A percentile compares a stretch with the other conserved stretches of the same genome.
These are phyloP conservation scores for Hypolimnas misippus DNA, from an alignment of 2,888 invertebrate species.

Conservation along the genomic window DNA sequence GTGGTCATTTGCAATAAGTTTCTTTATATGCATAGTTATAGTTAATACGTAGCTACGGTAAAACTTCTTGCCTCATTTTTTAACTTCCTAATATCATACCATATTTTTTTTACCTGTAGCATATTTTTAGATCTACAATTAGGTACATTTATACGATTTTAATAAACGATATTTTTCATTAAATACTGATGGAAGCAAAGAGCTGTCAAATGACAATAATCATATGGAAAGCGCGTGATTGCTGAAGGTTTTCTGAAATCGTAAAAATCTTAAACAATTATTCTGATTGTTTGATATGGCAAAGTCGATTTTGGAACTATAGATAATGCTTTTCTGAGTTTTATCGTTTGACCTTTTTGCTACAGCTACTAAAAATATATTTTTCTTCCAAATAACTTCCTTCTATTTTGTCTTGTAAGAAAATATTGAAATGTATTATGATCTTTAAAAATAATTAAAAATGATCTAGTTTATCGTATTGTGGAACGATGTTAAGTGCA, in stretches of 20 bases:
- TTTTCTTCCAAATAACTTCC: slow-evolving; percentile 27
- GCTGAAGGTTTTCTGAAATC: slow-evolving; percentile 4
- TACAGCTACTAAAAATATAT: slow-evolving; percentile 5
- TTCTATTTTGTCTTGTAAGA: neutral
- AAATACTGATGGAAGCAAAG: slow-evolving; percentile 34
- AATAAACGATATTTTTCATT: slow-evolving; percentile 32
- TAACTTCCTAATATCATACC: slow-evolving; percentile 63
- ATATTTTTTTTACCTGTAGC: slow-evolving; percentile 54
- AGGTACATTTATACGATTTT: slow-evolving; percentile 36
- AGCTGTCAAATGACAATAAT: slow-evolving; percentile 61
- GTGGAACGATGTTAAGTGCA: slow-evolving; percentile 8
- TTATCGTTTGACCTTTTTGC: slow-evolving; percentile 15
- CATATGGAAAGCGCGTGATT: slow-evolving; percentile 29
- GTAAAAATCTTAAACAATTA: neutral
- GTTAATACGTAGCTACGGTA: slow-evolving; percentile 54
- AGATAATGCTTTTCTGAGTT: slow-evolving; percentile 11
- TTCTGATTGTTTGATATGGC: neutral
- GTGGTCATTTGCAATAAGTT: slow-evolving; percentile 23
- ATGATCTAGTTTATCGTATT: neutral
- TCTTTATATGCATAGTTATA: slow-evolving; percentile 36
- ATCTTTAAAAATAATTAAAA: neutral
- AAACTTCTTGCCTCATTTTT: slow-evolving; percentile 25
- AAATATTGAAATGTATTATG: neutral
- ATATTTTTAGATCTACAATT: slow-evolving; percentile 39
- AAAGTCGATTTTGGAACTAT: neutral